Evolutionary conservation across 2,888 invertebrate species (phyloP), one percentile per base, ranked within the genome.

Genomic region (Operophtera brumata): DNA sequence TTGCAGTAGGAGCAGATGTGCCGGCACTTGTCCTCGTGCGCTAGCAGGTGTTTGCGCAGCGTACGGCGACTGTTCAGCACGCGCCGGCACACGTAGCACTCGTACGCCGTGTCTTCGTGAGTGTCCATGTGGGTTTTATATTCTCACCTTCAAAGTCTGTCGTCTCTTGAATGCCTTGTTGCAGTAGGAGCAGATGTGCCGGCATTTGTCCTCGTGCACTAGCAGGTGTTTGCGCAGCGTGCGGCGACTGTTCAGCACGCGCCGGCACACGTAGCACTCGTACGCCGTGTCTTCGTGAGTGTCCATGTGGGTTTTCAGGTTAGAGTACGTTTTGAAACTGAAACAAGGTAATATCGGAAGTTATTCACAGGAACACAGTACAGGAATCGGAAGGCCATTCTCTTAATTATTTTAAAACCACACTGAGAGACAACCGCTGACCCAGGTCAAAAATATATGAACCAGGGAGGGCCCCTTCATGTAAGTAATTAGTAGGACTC

Each of bases 291-390:
- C 87, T 51, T 86, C 88, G 72, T 91, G 91, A 1, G 88, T 91
- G 72, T 91, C 91, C 84, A 90, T 83, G 66, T 91, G 91, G 0
- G 91, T 91, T 70, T 91, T 91, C 47, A 91, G 74, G 52, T 91
- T 90, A 0, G 91, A 91, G 63, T 91, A 91, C 1, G 91, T 91
- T 70, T 91, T 91, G 70, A 91, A 91, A 8, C 91, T 91, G 66
- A 9, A 59, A 46, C 34, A 34, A 34, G 34, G 10, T n/a, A 34
- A 30, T 30, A 10, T 30, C 6, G 30, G 30, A 30, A 9, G 30
- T 30, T 30, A 7, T 10, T 10, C 8, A 30, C 2, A 30, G 2
- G 30, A 20, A 20, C 20, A 20, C 20, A 20, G n/a, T n/a, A n/a
- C n/a, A n/a, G n/a, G n/a, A n/a, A n/a, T n/a, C n/a, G n/a, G n/a